Evolutionary conservation across 2,113 vertebrate species (phyloP), one percentile per base, ranked within the genome.

Genomic region (Mastomys coucha): DNA sequence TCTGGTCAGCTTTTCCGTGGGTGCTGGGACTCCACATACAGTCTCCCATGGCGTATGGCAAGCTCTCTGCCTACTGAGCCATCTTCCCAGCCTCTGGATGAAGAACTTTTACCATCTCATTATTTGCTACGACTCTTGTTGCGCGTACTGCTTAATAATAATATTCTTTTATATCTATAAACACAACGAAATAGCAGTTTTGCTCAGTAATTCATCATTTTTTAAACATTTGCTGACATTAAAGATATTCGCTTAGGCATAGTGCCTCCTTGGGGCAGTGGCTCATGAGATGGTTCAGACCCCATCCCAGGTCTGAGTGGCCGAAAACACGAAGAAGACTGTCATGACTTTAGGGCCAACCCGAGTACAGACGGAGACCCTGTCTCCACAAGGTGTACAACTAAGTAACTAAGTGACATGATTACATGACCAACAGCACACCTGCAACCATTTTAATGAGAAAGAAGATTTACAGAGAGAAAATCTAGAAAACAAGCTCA

Each of bases 161-260:
- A 51, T 51, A 60, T 24, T 91, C 36, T 81, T 65, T 85, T 70
- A 88, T 49, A 60, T 85, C 49, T 36, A 91, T 70, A 60, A 82
- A 89, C 42, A 92, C 13, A 85, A 80, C 63, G 96, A 88, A 91
- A 77, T 14, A 89, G 16, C 45, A 84, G 70, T 88, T 96, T 84
- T 9, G 53, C 36, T 93, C 63, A 93, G 60, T 75, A 78, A 89
- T 84, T 93, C 49, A 76, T 63, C 22, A 85, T 58, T 58, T 81
- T 78, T 56, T n/a, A 8, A 84, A 92, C 42, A 89, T 33, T 93
- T 89, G 75, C 28, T 78, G n/a, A 78, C 53, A 93, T 53, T 77
- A 95, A 96, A 94, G 70, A 88, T 75, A 42, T 69, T 87, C 9
- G 88, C 36, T 22, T 24, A 60, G 80, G 36, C 36, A 39, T 26